Conservation (phyloP, 2,797 vertebrate genomes). For the Loriculus beryllinus region DNA sequence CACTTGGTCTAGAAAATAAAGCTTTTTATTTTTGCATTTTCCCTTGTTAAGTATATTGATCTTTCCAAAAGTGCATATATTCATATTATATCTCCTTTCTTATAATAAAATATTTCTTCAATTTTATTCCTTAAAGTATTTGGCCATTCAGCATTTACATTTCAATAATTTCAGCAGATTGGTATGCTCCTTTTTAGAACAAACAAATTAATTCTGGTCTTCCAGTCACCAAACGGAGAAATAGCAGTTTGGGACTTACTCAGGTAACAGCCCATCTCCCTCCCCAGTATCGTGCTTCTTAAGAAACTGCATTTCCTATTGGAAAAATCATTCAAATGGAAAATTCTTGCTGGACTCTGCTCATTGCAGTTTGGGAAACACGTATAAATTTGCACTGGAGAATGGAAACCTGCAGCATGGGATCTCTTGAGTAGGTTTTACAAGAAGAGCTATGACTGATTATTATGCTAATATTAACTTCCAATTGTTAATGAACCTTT, state of each 20-base stretch:
- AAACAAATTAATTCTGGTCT: background rate
- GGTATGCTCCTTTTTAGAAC: background rate
- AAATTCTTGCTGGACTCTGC: background rate
- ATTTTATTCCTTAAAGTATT: background rate
- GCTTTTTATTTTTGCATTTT: background rate
- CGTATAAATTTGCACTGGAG: rapidly evolving
- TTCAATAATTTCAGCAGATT: background rate
- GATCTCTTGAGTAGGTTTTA: background rate
- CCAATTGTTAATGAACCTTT: conserved; percentile 16
- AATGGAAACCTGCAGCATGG: conserved; percentile 6
- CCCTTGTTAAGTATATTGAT: background rate
- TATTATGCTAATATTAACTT: conserved; percentile 50
- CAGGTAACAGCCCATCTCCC: background rate
- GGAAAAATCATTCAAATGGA: conserved; percentile 9
- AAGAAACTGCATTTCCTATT: background rate
- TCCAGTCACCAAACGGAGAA: background rate
- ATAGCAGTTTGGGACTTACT: background rate
- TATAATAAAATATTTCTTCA: background rate
- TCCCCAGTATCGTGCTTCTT: background rate
- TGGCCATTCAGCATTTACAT: background rate
- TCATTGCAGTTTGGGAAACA: background rate
- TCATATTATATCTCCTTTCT: background rate
- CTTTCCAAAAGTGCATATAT: background rate
- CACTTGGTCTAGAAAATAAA: background rate
- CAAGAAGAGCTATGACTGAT: background rate